Conservation (phyloP, 2,797 vertebrate species). For the Notolabrus celidotus region DNA sequence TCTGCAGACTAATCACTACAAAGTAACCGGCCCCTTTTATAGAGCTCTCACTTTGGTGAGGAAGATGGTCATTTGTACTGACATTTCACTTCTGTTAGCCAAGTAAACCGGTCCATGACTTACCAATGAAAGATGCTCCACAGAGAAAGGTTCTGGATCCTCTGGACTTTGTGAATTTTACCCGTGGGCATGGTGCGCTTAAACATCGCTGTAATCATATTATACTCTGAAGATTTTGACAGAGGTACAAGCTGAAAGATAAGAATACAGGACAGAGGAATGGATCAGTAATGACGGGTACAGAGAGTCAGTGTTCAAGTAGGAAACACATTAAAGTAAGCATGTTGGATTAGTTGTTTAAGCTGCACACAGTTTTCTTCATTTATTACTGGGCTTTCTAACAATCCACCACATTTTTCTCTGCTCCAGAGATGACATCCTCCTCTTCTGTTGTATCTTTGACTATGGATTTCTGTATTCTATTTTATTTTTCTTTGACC, state of each 20-base stretch:
- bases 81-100: neutral
- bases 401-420: too few relatives aligned
- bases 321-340: too few relatives aligned
- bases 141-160: slow-evolving; percentile 90
- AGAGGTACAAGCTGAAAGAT: slow-evolving; percentile 80
- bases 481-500: too few relatives aligned
- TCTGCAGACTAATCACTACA: neutral
- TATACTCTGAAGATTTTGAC: slow-evolving; percentile 80
- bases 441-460: too few relatives aligned
- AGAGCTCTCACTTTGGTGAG: neutral
- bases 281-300: neutral
- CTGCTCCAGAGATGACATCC: too few relatives aligned
- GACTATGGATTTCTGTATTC: too few relatives aligned
- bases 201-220: slow-evolving; percentile 84
- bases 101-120: neutral
- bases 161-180: slow-evolving; percentile 81
- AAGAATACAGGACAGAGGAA: slow-evolving; percentile 5
- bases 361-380: too few relatives aligned
- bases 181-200: slow-evolving; percentile 82
- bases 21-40: neutral
- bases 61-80: neutral
- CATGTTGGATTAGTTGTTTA: too few relatives aligned
- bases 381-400: too few relatives aligned
- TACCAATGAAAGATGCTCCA: slow-evolving; percentile 92
- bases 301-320: neutral